Evolutionary conservation across 2,113 vertebrate genomes (phyloP), one percentile per base, ranked within the genome.

Genomic region (Toxotes jaculatrix): DNA sequence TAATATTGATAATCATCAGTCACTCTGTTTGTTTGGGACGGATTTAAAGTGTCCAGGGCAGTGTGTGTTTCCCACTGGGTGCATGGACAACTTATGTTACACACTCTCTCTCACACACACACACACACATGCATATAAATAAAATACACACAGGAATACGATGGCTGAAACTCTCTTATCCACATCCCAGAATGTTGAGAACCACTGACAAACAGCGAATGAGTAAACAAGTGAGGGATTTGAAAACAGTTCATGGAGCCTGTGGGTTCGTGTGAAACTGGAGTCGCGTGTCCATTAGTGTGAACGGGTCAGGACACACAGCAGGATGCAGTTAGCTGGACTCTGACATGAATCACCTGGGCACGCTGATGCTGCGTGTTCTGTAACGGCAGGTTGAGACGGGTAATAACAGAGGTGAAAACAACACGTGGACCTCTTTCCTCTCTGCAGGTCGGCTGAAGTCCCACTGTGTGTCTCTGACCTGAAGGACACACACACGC

Each of bases 361-460:
- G 1, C 27, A 27, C 1, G 27, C 27, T 27, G 27, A 27, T 27
- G 27, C 1, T 27, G 27, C 27, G 27, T 27, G 27, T 27, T 27
- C 27, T 27, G 27, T 11, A 43, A 61, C 56, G 12, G 68, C 36
- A 7, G 12, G 55, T 70, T 78, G 65, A 61, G 38, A 67, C 27
- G 0, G 60, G 72, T 76, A 71, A 79, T 79, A 62, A 68, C 45
- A 10, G 53, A 80, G 82, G 64, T 79, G 88, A 75, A 70, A 66
- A 45, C 38, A 69, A 70, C 70, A 59, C 19, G 16, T 8, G 53
- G 49, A 51, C 34, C n/a, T 49, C 10, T 76, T 62, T 53, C 61
- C 3, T 19, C 32, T 56, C 65, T 43, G 70, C 34, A 1, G 19
- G n/a, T n/a, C n/a, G 34, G 66, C 6, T 21, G 79, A 65, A 19